These are phyloP conservation scores for Cladopsammia gracilis DNA, from an alignment of 64 coral and sea anemone genomes.

Conservation along the genomic window DNA sequence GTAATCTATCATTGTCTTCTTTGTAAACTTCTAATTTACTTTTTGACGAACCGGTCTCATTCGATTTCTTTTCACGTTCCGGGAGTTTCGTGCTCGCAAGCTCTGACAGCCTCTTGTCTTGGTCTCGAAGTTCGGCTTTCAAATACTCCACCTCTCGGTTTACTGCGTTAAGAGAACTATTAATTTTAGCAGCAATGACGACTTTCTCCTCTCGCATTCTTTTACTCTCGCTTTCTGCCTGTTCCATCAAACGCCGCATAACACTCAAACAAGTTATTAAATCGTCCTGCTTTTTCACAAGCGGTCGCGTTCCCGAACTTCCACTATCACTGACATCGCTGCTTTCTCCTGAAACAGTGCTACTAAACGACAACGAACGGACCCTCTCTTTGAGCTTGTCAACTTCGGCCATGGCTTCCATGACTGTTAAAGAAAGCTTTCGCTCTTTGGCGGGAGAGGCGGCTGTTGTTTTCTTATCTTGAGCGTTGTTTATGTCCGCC, in stretches of 20 bases:
- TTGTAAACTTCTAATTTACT: conserved; percentile 68
- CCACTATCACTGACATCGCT: neutral
- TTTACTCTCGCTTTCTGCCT: conserved; percentile 94
- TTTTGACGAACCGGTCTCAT: neutral
- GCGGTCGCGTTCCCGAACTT: conserved; percentile 51
- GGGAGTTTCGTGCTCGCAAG: conserved; percentile 45
- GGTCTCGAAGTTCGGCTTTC: conserved; percentile 92
- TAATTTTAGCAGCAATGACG: conserved; percentile 94
- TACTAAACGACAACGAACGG: conserved; percentile 46
- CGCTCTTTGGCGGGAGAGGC: conserved; percentile 29
- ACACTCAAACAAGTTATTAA: conserved; percentile 91
- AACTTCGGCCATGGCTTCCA: conserved; percentile 53
- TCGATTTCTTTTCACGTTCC: conserved; percentile 29
- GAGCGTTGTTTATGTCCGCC: conserved; percentile 54
- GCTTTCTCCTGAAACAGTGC: conserved; percentile 39
- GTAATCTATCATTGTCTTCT: conserved; percentile 92
- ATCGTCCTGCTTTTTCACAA: conserved; percentile 94
- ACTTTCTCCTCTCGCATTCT: conserved; percentile 95
- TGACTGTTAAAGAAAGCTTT: conserved; percentile 28
- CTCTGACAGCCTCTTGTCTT: conserved; percentile 90
- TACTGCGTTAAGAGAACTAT: conserved; percentile 88
- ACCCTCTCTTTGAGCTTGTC: conserved; percentile 59
- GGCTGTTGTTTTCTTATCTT: conserved; percentile 17
- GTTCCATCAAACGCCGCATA: conserved; percentile 97
- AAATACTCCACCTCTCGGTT: conserved; percentile 98